Conservation (phyloP, 2,797 vertebrate genomes). For the Gastrophryne carolinensis region DNA sequence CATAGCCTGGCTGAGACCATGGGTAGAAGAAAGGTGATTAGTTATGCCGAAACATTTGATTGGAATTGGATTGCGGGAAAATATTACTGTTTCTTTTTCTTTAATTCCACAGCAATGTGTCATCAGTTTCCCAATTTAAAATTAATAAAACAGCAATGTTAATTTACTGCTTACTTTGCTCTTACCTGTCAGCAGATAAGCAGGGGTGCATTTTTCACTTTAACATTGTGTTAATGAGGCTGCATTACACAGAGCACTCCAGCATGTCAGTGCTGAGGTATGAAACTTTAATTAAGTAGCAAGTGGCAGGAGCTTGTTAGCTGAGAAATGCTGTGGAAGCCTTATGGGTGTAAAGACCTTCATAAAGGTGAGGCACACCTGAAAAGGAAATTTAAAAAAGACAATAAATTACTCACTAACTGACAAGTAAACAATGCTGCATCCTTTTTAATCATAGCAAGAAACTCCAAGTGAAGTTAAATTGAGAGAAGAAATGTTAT, state of each 20-base stretch:
- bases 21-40: too few relatives aligned
- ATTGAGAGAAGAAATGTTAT: too few relatives aligned
- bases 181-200: background rate
- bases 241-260: conserved; percentile 5
- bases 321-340: background rate
- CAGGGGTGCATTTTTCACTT: background rate
- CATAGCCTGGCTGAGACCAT: too few relatives aligned
- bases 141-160: background rate
- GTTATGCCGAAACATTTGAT: too few relatives aligned
- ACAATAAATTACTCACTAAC: background rate
- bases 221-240: conserved; percentile 16
- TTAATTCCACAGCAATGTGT: too few relatives aligned
- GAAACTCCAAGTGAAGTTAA: background rate
- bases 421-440: background rate
- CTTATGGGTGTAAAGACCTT: background rate
- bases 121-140: background rate
- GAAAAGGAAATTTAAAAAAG: background rate
- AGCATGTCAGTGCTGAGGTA: background rate
- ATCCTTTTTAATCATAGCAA: background rate
- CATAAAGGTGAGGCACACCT: background rate
- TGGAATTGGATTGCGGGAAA: too few relatives aligned
- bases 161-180: background rate
- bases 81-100: too few relatives aligned
- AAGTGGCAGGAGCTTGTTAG: background rate
- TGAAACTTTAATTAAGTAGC: conserved; percentile 18